phyloP scores from a whole-genome alignment of 2,113 vertebrate genomes.

The Colossoma macropomum region DNA sequence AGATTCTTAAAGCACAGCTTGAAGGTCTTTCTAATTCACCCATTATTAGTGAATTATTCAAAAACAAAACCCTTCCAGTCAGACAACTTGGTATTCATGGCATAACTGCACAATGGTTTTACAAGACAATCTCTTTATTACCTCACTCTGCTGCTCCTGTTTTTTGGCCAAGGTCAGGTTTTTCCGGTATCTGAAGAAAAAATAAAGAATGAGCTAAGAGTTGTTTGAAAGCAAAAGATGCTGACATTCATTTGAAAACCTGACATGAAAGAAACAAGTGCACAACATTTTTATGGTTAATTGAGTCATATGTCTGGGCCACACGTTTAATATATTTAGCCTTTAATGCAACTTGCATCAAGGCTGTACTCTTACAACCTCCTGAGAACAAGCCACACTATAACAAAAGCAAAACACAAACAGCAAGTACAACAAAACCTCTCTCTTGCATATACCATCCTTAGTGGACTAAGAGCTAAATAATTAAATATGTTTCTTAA shows the following conservation, averaged over 20 bases:
- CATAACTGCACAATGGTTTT: neutral
- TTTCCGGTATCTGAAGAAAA: constrained; percentile 81
- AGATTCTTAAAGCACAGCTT: constrained; percentile 43
- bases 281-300: neutral
- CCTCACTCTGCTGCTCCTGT: constrained; percentile 80
- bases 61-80: constrained; percentile 14
- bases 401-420: too few relatives aligned
- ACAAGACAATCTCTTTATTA: constrained; percentile 61
- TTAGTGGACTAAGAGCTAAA: neutral
- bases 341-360: too few relatives aligned
- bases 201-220: neutral
- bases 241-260: neutral
- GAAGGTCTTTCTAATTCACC: constrained; percentile 36
- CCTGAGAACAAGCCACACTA: neutral
- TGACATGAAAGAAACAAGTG: neutral
- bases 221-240: neutral
- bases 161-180: constrained; percentile 88
- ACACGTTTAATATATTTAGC: too few relatives aligned
- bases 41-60: constrained; percentile 44
- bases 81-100: constrained; percentile 17
- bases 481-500: neutral
- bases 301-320: too few relatives aligned
- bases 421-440: too few relatives aligned
- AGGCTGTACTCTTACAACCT: too few relatives aligned
- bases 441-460: neutral